phyloP scores from a whole-genome alignment of 1,140 invertebrate genomes.

The Conus ventricosus region DNA sequence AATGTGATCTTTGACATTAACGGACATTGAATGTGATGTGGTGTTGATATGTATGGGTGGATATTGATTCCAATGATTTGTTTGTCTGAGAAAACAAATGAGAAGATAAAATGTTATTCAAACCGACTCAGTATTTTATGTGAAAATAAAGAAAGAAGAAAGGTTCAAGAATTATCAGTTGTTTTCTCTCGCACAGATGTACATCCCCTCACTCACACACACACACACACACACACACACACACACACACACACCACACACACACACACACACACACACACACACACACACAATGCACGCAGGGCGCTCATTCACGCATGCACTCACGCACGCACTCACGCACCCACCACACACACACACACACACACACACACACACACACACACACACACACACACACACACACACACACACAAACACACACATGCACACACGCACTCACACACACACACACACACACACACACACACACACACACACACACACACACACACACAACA shows the following conservation, averaged over 20 bases:
- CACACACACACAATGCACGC: slow-evolving; percentile 14
- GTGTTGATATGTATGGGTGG: too few species aligned
- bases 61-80: too few species aligned
- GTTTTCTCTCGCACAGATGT: too few species aligned
- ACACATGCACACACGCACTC: not conserved
- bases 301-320: not conserved
- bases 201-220: too few species aligned
- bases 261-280: slow-evolving; percentile 9
- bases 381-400: too few species aligned
- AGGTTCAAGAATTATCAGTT: too few species aligned
- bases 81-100: too few species aligned
- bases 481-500: slow-evolving; percentile 17
- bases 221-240: not conserved
- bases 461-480: slow-evolving; percentile 6
- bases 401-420: not conserved
- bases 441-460: slow-evolving; percentile 3
- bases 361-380: not conserved
- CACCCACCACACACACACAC: slow-evolving; percentile 8
- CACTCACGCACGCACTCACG: not conserved
- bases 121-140: too few species aligned
- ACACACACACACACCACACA: slow-evolving; percentile 1
- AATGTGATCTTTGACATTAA: too few species aligned
- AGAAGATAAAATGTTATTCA: too few species aligned
- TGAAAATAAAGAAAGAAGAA: too few species aligned
- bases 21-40: too few species aligned